Base-by-base conservation (phyloP, 2,888 invertebrate genomes). In the Cheilosia soror region DNA sequence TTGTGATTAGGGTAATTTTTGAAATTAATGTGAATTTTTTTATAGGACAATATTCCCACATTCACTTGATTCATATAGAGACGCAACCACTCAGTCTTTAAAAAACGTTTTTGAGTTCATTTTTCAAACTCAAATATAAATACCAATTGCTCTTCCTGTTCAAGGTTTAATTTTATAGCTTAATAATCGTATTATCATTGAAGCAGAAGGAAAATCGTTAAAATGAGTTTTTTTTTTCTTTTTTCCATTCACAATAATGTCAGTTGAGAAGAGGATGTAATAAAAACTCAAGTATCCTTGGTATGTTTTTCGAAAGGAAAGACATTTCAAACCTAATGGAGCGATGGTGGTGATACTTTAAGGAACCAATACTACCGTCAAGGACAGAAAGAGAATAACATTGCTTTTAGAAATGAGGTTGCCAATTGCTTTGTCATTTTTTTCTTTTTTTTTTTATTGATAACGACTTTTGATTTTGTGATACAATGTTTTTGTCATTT, bases 201-300 rank as follows among this genome's bases (percentile, higher is more conserved):
- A 3, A 27, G 27, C 27, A 51, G 13, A 51, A 27, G 27, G 27
- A 51, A 27, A 27, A 11, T 27, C 27, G 4, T 27, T 51, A 13
- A 51, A 27, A 51, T 25, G 15, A 47, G 2, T 7, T 7, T 7
- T 7, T 13, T 42, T 15, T 47, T 25, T 15, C 4, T 2, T 44
- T 44, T n/a, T 44, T 51, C 6, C 40, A 13, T 58, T 37, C n/a
- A 40, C 33, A 40, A 37, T 37, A 58, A 9, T 33, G 20, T 20
- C 37, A 20, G 15, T 37, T 58, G 20, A 29, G 51, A 11, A 9
- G 7, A 55, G 31, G 57, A 58, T 58, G 58, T 37, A 27, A 37
- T 58, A 33, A 37, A 58, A 58, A 20, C 15, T 20, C 20, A n/a
- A 55, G 37, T 37, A 58, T 33, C 33, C 37, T 37, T 13, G 15